These are phyloP conservation scores for Pseudomyrmex sp. DNA, from an alignment of 1,140 invertebrate species.

Conservation along the genomic window DNA sequence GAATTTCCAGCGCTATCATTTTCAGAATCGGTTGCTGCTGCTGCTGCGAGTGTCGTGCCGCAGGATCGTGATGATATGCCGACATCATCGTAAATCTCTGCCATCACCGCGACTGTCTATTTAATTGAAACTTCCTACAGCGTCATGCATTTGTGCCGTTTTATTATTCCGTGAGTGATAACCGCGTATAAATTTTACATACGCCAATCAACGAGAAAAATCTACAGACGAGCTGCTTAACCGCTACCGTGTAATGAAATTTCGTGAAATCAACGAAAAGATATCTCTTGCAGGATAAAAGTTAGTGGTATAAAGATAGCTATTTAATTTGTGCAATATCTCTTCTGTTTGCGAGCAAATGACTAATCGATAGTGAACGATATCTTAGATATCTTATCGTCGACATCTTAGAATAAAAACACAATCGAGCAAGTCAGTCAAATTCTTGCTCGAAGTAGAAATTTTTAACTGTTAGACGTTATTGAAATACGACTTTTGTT, in stretches of 20 bases:
- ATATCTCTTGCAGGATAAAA: background rate
- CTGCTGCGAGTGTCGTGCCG: conserved; percentile 33
- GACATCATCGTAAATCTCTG: conserved; percentile 12
- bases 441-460: background rate
- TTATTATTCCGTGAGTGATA: conserved; percentile 37
- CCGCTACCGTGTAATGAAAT: too few species aligned
- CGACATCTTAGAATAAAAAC: too few species aligned
- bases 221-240: background rate
- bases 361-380: background rate
- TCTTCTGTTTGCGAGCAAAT: background rate
- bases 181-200: conserved; percentile 69
- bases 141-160: conserved; percentile 29
- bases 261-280: background rate
- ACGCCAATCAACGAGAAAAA: background rate
- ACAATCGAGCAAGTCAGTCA: too few species aligned
- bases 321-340: background rate
- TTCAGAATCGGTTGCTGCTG: conserved; percentile 29
- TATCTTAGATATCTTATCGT: background rate
- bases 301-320: background rate
- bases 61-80: conserved; percentile 1
- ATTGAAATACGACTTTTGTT: background rate
- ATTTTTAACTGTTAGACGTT: conserved; percentile 41
- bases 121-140: conserved; percentile 55
- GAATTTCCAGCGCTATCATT: conserved; percentile 66
- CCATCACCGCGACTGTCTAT: conserved; percentile 35